phyloP scores from a whole-genome alignment of 2,797 vertebrate genomes.

The Pseudochromis fuscus region DNA sequence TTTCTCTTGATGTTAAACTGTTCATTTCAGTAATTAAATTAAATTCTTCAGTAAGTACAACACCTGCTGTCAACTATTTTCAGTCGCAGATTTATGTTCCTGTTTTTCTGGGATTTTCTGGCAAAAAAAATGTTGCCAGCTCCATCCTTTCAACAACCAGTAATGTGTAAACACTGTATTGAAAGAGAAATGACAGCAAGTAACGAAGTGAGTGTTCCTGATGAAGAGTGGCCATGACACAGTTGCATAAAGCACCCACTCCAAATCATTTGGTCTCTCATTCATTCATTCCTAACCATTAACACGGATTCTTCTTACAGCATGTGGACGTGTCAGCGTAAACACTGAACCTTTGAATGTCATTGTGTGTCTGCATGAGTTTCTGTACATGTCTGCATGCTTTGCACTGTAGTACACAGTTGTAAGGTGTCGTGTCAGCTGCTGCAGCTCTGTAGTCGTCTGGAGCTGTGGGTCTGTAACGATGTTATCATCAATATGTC shows the following conservation, averaged over 20 bases:
- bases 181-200: background rate
- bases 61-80: background rate
- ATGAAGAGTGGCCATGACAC: constrained; percentile 37
- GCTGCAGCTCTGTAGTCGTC: constrained; percentile 14
- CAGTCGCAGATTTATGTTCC: background rate
- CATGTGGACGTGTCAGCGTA: constrained; percentile 46
- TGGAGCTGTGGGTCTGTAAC: constrained; percentile 18
- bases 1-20: background rate
- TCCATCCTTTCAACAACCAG: background rate
- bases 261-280: background rate
- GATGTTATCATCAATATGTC: constrained; percentile 28
- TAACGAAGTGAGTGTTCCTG: constrained; percentile 15
- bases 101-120: constrained; percentile 15
- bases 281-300: constrained; percentile 31
- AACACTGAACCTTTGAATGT: constrained; percentile 26
- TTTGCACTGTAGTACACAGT: constrained; percentile 16
- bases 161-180: background rate
- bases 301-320: constrained; percentile 34
- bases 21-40: no score
- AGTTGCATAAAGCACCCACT: constrained; percentile 2
- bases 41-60: background rate
- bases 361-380: constrained; percentile 51
- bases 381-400: constrained; percentile 53
- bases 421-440: constrained; percentile 2
- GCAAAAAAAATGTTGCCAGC: background rate